These are phyloP conservation scores for Hippoglossus stenolepis DNA, from an alignment of 2,113 vertebrate species.

Conservation along the genomic window DNA sequence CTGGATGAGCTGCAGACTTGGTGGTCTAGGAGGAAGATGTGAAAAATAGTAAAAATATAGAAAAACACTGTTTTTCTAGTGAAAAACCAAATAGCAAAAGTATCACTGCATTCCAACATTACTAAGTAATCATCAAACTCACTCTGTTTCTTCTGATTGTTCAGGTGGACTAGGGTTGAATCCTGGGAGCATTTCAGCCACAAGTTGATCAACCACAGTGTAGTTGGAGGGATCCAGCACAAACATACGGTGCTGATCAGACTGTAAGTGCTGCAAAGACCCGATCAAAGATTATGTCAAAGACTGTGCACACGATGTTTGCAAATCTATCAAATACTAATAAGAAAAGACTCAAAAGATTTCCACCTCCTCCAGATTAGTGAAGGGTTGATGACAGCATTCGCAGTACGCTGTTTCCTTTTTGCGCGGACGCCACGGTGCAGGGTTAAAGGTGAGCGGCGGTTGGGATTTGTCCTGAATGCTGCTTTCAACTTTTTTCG, in stretches of 20 bases:
- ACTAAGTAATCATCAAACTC: neutral
- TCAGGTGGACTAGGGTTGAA: slow-evolving; percentile 57
- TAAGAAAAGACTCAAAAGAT: neutral
- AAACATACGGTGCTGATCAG: slow-evolving; percentile 82
- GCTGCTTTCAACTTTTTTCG: slow-evolving; percentile 47
- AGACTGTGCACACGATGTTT: neutral
- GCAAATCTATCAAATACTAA: neutral
- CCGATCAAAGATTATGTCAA: neutral
- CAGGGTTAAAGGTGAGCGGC: slow-evolving; percentile 44
- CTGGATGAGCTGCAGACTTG: slow-evolving; percentile 21
- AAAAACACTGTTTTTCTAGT: neutral
- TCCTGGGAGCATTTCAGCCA: slow-evolving; percentile 76
- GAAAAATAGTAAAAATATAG: neutral
- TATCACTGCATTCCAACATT: neutral
- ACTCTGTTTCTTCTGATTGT: slow-evolving; percentile 62
- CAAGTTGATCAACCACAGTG: slow-evolving; percentile 78
- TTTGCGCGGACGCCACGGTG: slow-evolving; percentile 64
- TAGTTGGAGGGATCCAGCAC: slow-evolving; percentile 80
- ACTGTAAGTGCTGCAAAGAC: slow-evolving; percentile 85
- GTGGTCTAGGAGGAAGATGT: slow-evolving; percentile 43
- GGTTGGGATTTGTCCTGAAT: slow-evolving; percentile 38
- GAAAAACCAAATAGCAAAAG: neutral
- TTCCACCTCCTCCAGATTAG: slow-evolving; percentile 82
- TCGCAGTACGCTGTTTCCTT: slow-evolving; percentile 87
- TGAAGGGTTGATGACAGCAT: slow-evolving; percentile 87